Conservation (phyloP, 2,797 vertebrate genomes). For the Gallinago solitaria region DNA sequence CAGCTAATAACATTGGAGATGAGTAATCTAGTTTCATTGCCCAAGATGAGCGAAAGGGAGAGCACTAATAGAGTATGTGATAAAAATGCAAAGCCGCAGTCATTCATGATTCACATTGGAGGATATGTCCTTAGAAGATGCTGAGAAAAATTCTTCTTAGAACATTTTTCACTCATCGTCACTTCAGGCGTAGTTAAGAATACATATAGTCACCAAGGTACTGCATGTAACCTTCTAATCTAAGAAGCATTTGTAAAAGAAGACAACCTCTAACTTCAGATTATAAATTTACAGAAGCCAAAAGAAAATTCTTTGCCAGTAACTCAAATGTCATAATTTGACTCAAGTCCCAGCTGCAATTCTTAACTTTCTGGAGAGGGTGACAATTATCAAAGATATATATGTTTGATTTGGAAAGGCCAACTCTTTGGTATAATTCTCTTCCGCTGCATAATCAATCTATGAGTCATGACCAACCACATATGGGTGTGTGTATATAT, state of each 20-base stretch:
- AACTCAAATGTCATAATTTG: slow-evolving; percentile 37
- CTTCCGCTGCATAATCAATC: slow-evolving; percentile 41
- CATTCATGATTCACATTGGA: background rate
- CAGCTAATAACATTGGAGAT: slow-evolving; percentile 39
- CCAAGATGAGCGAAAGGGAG: slow-evolving; percentile 13
- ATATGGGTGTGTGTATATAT: background rate
- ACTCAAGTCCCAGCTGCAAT: slow-evolving; percentile 34
- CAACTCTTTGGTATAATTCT: slow-evolving; percentile 6
- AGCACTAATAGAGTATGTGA: background rate
- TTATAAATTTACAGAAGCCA: background rate
- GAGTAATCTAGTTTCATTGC: slow-evolving; percentile 39
- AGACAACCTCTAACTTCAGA: background rate
- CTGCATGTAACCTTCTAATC: background rate
- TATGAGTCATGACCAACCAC: slow-evolving; percentile 21
- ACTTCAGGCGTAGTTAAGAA: background rate
- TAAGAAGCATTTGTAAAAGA: background rate
- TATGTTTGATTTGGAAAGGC: slow-evolving; percentile 59
- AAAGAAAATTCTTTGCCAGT: background rate
- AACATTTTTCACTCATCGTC: background rate
- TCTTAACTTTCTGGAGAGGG: slow-evolving; percentile 40
- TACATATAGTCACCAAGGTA: background rate
- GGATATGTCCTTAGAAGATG: background rate
- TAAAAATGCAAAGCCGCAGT: slow-evolving; percentile 16
- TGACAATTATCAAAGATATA: slow-evolving; percentile 51
- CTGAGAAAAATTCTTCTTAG: background rate